These are phyloP conservation scores for Procambarus virginalis DNA, from an alignment of 1,140 invertebrate genomes.

Conservation along the genomic window DNA sequence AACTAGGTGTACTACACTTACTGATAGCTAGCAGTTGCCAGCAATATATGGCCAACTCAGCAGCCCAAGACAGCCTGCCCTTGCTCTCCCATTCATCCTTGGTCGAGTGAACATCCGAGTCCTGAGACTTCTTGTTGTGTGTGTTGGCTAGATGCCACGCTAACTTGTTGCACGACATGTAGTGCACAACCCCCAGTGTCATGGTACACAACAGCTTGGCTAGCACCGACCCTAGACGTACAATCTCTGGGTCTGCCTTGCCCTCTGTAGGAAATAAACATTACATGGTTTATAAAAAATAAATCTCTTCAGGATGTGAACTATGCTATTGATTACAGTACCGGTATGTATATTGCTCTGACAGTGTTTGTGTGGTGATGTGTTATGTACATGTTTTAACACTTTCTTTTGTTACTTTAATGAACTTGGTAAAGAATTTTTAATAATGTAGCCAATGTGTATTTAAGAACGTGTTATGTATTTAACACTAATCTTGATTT, in stretches of 20 bases:
- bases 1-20: not conserved
- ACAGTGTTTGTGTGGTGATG: too few relatives aligned
- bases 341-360: too few relatives aligned
- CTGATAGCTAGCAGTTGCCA: conserved; percentile 56
- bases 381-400: too few relatives aligned
- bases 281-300: too few relatives aligned
- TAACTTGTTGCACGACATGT: conserved; percentile 62
- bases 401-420: too few relatives aligned
- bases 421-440: too few relatives aligned
- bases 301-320: too few relatives aligned
- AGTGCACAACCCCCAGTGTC: conserved; percentile 68
- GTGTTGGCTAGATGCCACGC: conserved; percentile 66
- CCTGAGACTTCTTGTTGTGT: conserved; percentile 8
- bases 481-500: too few relatives aligned
- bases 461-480: too few relatives aligned
- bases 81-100: conserved; percentile 17
- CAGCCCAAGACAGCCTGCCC: conserved; percentile 28
- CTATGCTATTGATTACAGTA: too few relatives aligned
- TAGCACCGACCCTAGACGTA: conserved; percentile 48
- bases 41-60: conserved; percentile 48
- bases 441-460: too few relatives aligned
- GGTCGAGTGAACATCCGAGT: not conserved
- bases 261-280: not conserved
- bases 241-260: conserved; percentile 9
- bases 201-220: conserved; percentile 68